A percentile compares a stretch with the other conserved stretches of the same genome.
phyloP scores from a whole-genome alignment of 2,113 vertebrate species.

The Vimba vimba region DNA sequence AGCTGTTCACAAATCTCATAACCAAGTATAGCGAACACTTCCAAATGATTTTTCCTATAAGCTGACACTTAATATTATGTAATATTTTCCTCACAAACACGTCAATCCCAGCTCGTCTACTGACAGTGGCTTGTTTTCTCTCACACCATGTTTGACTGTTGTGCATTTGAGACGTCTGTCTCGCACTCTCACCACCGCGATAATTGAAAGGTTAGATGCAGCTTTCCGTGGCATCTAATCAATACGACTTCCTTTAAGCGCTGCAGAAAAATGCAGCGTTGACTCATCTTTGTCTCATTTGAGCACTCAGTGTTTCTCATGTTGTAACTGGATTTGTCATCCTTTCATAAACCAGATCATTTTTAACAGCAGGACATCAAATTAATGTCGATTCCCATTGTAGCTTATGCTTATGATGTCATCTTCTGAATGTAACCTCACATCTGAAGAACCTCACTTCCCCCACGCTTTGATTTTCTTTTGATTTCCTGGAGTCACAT shows the following conservation, averaged over 20 bases:
- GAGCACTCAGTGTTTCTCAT: constrained; percentile 28
- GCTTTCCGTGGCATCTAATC: constrained; percentile 37
- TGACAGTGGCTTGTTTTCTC: constrained; percentile 13
- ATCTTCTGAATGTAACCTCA: constrained; percentile 3
- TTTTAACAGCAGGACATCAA: constrained; percentile 41
- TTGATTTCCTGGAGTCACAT: not conserved
- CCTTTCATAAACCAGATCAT: constrained; percentile 35
- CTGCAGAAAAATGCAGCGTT: constrained; percentile 23
- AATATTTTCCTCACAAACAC: not conserved
- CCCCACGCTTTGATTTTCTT: constrained; percentile 8
- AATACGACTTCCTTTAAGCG: constrained; percentile 33
- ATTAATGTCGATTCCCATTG: constrained; percentile 22
- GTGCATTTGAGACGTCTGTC: constrained; percentile 35
- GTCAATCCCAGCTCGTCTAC: constrained; percentile 7
- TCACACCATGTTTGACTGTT: constrained; percentile 19
- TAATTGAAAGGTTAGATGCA: constrained; percentile 48
- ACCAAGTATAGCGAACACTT: not conserved
- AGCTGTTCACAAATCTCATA: not conserved
- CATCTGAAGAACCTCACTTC: not conserved
- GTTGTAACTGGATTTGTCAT: constrained; percentile 40
- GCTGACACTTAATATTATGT: constrained; percentile 1
- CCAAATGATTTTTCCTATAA: constrained; percentile 3
- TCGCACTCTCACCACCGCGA: constrained; percentile 12
- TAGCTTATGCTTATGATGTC: constrained; percentile 26
- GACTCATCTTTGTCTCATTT: constrained; percentile 36